Base-by-base conservation (phyloP, 2,888 invertebrate genomes). In the Octonoba sinensis region DNA sequence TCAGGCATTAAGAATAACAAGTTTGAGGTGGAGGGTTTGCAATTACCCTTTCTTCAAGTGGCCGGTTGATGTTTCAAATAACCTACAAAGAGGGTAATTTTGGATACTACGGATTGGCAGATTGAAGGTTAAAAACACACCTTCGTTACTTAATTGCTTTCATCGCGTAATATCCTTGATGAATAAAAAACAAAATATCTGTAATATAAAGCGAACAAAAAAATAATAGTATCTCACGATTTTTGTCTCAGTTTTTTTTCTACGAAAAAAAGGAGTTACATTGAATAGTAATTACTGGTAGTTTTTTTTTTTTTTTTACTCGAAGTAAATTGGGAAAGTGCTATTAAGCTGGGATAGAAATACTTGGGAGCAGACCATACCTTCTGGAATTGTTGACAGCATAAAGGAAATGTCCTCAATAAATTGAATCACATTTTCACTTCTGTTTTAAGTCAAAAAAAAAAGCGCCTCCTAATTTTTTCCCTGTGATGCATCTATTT, bases 1-100 rank as follows among this genome's bases (percentile, higher is more conserved):
- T 60, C n/a, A 44, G n/a, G 46, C 46, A 62, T 76, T 67, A 67
- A 60, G 51, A 20, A 44, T 49, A 73, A n/a, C 27, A 27, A 16
- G 16, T 46, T 47, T 74, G 51, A 13, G 56, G 27, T 46, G 56
- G 46, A 12, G 24, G 67, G 49, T 67, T 76, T 59, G 69, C 67
- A 69, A 76, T 76, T 76, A 69, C 54, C 49, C 51, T 69, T 69
- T 60, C 67, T 76, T 67, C 51, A 51, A 51, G 49, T 54, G 66
- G 60, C 67, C 54, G 60, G 67, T 51, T 54, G 54, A 62, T 69
- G 67, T 59, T 59, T 59, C 24, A 51, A n/a, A 67, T 11, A 27
- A 44, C 49, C 27, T 27, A 59, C 27, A 66, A 60, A 20, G 64
- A 51, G 56, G 12, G 76, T 54, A 69, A 69, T 69, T 76, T 76